A percentile compares a stretch with the other conserved stretches of the same genome.
phyloP scores from a whole-genome alignment of 2,888 invertebrate genomes.

The Agriopis aurantiaria region DNA sequence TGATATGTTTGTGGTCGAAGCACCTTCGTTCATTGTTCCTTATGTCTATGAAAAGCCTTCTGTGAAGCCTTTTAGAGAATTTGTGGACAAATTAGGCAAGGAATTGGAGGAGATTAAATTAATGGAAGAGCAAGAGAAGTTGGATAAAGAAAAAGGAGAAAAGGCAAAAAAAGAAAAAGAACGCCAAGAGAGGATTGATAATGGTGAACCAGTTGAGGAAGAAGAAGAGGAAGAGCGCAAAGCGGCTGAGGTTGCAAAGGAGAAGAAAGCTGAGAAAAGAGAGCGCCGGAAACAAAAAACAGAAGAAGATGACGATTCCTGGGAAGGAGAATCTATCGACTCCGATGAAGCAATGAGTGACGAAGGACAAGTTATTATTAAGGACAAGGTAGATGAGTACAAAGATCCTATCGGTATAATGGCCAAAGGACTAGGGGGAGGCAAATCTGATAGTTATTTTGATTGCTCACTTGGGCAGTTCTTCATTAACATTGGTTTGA shows the following conservation, averaged over 20 bases:
- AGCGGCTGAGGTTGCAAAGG: slow-evolving; percentile 59
- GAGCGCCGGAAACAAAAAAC: slow-evolving; percentile 66
- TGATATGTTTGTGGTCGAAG: slow-evolving; percentile 97
- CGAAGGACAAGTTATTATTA: slow-evolving; percentile 83
- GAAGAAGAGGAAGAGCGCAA: slow-evolving; percentile 58
- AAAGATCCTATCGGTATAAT: slow-evolving; percentile 78
- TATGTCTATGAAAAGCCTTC: slow-evolving; percentile 97
- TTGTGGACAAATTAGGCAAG: slow-evolving; percentile 89
- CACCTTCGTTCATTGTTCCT: slow-evolving; percentile 96
- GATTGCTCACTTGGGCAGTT: slow-evolving; percentile 96
- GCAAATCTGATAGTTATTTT: slow-evolving; percentile 91
- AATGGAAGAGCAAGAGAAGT: slow-evolving; percentile 72
- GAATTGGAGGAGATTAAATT: slow-evolving; percentile 85
- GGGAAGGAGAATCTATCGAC: slow-evolving; percentile 87
- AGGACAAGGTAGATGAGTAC: slow-evolving; percentile 85
- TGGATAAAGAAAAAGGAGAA: slow-evolving; percentile 68
- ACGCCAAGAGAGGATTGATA: slow-evolving; percentile 73
- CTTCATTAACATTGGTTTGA: slow-evolving; percentile 96
- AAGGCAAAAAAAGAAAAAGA: slow-evolving; percentile 76
- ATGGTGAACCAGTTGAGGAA: slow-evolving; percentile 56
- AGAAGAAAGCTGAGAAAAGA: slow-evolving; percentile 71
- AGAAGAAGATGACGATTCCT: slow-evolving; percentile 87
- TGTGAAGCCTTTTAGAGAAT: slow-evolving; percentile 91
- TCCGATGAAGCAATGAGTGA: slow-evolving; percentile 81
- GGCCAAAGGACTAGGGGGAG: slow-evolving; percentile 75